Evolutionary conservation across 1,140 invertebrate species (phyloP).

Genomic region (Papilio polytes): DNA sequence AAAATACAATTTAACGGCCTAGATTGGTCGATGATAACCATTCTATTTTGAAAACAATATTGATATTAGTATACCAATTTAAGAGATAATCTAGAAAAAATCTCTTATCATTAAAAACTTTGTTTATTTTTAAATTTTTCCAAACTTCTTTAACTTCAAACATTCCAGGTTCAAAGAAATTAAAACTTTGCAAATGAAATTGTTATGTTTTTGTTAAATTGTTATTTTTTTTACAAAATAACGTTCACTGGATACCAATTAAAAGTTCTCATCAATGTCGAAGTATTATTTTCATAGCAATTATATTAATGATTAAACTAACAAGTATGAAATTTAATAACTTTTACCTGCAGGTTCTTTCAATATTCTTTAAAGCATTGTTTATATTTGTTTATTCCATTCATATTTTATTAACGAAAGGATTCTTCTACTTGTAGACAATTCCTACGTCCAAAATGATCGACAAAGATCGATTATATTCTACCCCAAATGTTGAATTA

Average conservation of each 20-base stretch:
- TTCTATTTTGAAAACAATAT: no score
- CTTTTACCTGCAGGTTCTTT: not conserved
- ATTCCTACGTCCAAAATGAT: no score
- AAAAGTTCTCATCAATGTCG: slow-evolving; percentile 1
- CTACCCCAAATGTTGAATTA: no score
- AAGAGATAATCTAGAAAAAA: no score
- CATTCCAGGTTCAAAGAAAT: not conserved
- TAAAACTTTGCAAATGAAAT: not conserved
- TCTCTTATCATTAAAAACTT: no score
- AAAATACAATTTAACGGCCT: no score
- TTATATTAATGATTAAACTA: slow-evolving; percentile 17
- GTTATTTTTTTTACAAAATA: not conserved
- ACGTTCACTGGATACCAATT: slow-evolving; percentile 10
- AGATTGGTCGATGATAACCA: no score
- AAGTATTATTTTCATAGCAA: slow-evolving; percentile 20
- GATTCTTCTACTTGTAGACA: not conserved
- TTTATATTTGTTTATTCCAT: not conserved
- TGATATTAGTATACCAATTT: no score
- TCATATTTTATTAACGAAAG: not conserved
- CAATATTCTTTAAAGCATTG: not conserved
- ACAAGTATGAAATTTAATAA: slow-evolving; percentile 24
- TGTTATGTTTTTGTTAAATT: slow-evolving; percentile 5
- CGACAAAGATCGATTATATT: no score
- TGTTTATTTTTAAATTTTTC: not conserved
- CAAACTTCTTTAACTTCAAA: not conserved